These are phyloP conservation scores for Trichacis sp. DNA, from an alignment of 2,888 invertebrate species.

Conservation along the genomic window DNA sequence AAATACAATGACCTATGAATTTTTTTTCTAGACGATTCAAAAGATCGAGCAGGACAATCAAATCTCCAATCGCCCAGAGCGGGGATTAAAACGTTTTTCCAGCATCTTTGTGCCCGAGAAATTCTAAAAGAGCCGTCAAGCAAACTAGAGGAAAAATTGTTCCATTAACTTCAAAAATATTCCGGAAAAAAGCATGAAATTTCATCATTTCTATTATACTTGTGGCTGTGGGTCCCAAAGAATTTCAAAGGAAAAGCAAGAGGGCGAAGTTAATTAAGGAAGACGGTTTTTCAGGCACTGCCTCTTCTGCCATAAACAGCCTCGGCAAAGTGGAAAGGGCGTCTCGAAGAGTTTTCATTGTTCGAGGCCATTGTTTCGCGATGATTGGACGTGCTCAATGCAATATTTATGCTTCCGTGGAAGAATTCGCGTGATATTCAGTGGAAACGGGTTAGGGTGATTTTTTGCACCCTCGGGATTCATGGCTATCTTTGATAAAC, in stretches of 20 bases:
- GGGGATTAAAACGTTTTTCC: neutral
- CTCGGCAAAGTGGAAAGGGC: constrained; percentile 47
- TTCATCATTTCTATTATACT: constrained; percentile 22
- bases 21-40: neutral
- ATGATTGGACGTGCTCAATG: constrained; percentile 51
- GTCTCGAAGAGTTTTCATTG: constrained; percentile 53
- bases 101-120: neutral
- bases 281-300: constrained; percentile 60
- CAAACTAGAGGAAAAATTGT: neutral
- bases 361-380: constrained; percentile 58
- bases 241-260: constrained; percentile 35
- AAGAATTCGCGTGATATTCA: constrained; percentile 30
- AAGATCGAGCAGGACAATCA: neutral
- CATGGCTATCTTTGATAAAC: constrained; percentile 16
- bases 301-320: constrained; percentile 62
- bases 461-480: constrained; percentile 31
- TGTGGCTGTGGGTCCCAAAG: constrained; percentile 23
- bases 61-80: neutral
- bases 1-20: too few relatives aligned
- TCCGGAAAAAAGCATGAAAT: constrained; percentile 23
- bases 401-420: constrained; percentile 41
- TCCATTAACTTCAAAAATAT: neutral
- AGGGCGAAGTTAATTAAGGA: constrained; percentile 52
- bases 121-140: neutral
- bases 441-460: constrained; percentile 26